Conservation (phyloP, 2,113 vertebrate species). For the Vulpes lagopus region DNA sequence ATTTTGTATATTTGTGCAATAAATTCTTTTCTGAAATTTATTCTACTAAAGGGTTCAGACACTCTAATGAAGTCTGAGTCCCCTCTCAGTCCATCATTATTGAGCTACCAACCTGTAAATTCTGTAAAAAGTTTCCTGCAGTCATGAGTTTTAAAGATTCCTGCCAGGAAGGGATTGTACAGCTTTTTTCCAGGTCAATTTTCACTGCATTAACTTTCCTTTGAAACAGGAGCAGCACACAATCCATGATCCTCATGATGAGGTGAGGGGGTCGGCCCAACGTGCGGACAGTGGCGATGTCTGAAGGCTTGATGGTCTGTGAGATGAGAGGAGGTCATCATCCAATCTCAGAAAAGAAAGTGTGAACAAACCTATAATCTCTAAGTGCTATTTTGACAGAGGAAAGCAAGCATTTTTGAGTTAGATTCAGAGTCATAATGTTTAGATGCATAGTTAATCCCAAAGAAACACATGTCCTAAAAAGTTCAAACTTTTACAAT, state of each 20-base stretch:
- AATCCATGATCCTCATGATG: conserved; percentile 99
- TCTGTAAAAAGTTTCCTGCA: conserved; percentile 96
- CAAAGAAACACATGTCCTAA: background rate
- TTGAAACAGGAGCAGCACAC: conserved; percentile 96
- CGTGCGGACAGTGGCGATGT: conserved; percentile 97
- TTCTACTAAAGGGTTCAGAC: background rate
- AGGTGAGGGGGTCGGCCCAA: conserved; percentile 96
- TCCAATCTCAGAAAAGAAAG: background rate
- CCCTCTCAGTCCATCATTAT: accelerated
- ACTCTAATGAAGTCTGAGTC: background rate
- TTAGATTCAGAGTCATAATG: background rate
- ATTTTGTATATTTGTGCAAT: too few species aligned
- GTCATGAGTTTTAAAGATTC: conserved; percentile 98
- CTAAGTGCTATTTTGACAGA: background rate
- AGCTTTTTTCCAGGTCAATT: conserved; percentile 92
- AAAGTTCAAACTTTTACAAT: background rate
- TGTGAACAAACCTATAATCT: background rate
- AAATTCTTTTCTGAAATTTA: background rate
- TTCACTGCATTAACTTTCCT: conserved; percentile 92
- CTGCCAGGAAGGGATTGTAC: conserved; percentile 94
- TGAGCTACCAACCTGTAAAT: conserved; percentile 91
- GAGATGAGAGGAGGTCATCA: background rate
- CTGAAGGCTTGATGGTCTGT: conserved; percentile 96
- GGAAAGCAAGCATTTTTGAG: background rate
- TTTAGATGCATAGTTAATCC: background rate